Base-by-base conservation (phyloP, 2,888 invertebrate species). In the Piscicola geometra region DNA sequence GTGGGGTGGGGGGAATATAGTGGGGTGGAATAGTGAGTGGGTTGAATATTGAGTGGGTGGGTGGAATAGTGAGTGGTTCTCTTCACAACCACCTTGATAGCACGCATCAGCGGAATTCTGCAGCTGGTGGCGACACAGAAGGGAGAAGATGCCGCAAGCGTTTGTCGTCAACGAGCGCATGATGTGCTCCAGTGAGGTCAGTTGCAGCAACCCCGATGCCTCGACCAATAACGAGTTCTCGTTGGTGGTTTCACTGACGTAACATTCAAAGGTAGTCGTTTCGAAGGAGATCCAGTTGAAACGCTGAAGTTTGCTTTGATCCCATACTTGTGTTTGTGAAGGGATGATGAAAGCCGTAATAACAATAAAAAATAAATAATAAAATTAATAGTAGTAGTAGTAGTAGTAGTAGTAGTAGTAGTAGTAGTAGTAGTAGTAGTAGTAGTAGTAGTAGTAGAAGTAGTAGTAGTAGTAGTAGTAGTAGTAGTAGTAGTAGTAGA, bases 201-300 rank as follows among this genome's bases (percentile, higher is more conserved):
- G 87, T 9, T 93, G 85, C 70, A 86, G 82, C 0, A 82, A 74
- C 15, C 76, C 79, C 1, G 78, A 90, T 79, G 91, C 90, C 81
- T 92, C 91, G 0, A 92, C 90, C 86, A 94, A 87, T 79, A 94
- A 86, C 0, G 93, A 93, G 83, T 91, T 92, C 85, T 94, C 85
- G 60, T 84, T 85, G 0, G 84, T 83, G 9, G 84, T 85, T 79
- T 96, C 96, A 80, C 91, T 90, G 0, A 87, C 86, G 83, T 97
- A 97, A 0, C 92, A 90, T 78, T 90, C 84, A 85, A 92, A 92
- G 0, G 93, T 93, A 0, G 94, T 93, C 1, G 90, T 90, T 83
- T 96, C 93, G 89, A 91, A 92, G 93, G 94, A 95, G 1, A 91
- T 89, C 86, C 93, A 96, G 82, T 92, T 93, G 81, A 91, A 93